Evolutionary conservation across 2,113 vertebrate genomes (phyloP).

Genomic region (Mungos mungo): DNA sequence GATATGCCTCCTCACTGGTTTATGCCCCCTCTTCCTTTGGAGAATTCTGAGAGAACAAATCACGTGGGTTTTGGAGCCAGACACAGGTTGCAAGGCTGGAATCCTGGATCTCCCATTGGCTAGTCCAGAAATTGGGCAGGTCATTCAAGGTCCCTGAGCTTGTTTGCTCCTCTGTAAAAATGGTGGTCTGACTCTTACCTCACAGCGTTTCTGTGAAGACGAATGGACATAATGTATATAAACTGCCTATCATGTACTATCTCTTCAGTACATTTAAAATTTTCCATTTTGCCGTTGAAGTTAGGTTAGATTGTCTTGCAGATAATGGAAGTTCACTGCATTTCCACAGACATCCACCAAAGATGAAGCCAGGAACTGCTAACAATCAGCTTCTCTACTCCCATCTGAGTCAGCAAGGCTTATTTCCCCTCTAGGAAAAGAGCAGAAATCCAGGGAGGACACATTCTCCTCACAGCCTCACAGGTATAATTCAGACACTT

Average conservation of each 20-base stretch:
- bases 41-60: background rate
- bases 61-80: background rate
- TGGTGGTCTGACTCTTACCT: background rate
- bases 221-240: background rate
- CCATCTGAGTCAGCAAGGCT: background rate
- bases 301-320: background rate
- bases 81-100: background rate
- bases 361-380: background rate
- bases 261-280: background rate
- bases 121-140: background rate
- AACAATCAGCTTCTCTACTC: background rate
- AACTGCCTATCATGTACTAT: background rate
- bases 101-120: background rate
- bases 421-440: conserved; percentile 5
- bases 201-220: background rate
- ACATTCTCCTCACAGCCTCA: background rate
- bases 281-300: background rate
- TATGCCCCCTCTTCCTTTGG: background rate
- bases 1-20: background rate
- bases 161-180: background rate
- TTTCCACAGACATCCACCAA: background rate
- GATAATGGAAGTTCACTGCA: background rate
- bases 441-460: conserved; percentile 14
- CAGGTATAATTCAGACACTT: background rate
- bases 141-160: background rate